Evolutionary conservation across 2,888 invertebrate species (phyloP), one percentile per base, ranked within the genome.

Genomic region (Drosophila ustulata): DNA sequence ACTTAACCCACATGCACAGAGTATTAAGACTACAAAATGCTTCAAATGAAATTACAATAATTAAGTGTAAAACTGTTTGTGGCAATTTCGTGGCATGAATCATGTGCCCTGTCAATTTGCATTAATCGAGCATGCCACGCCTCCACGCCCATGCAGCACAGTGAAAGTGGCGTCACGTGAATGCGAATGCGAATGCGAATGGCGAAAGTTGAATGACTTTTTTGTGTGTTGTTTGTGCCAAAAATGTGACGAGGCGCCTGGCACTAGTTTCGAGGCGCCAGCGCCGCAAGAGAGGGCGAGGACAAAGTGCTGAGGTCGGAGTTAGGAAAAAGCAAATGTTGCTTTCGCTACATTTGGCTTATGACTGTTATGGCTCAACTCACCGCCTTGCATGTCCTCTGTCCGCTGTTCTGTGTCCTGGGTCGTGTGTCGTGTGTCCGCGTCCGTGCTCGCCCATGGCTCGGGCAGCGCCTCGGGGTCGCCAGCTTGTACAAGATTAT

Each of bases 401-500:
- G 46, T 28, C 26, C 47, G 13, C 6, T 47, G 46, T 28, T n/a
- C 6, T 47, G 47, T 13, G 34, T 4, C 3, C 4, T 37, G 34
- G n/a, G 37, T 9, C 32, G 7, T 46, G 46, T 45, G 34, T 11
- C 25, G 18, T 4, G 28, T 13, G 28, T 28, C 3, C 11, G 34
- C 55, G 52, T 66, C 51, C 51, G 46, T 39, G 43, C 51, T 26
- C 55, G 53, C 41, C 56, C 53, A 56, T 45, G 66, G 56, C 47
- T 45, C 56, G 23, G 52, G 63, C 68, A 30, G 56, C 70, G 69
- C 81, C 88, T 80, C 47, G 75, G 86, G 86, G 88, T 88, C 86
- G 80, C 76, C 82, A 85, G 80, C 82, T 75, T 72, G 88, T 86
- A 89, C 89, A 87, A 84, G 83, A 89, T 84, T 84, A 89, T 84